These are phyloP conservation scores for Chromoteleia sp. DNA, from an alignment of 2,888 invertebrate genomes.

Conservation along the genomic window DNA sequence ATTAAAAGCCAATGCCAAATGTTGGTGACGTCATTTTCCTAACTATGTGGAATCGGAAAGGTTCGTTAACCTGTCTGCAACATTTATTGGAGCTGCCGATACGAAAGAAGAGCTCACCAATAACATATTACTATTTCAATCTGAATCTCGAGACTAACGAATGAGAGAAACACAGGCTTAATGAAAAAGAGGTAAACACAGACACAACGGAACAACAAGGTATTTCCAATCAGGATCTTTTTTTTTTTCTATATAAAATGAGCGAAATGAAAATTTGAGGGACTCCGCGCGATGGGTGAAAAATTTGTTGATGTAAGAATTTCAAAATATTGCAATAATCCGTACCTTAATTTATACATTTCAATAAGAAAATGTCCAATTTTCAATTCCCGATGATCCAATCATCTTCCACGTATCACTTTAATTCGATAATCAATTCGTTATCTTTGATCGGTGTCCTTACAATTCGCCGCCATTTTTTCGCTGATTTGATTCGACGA, in stretches of 20 bases:
- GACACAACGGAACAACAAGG: constrained; percentile 56
- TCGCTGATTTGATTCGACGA: no score
- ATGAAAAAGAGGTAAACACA: constrained; percentile 62
- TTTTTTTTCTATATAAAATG: constrained; percentile 28
- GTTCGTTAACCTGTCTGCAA: constrained; percentile 84
- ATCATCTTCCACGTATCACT: no score
- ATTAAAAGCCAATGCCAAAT: constrained; percentile 82
- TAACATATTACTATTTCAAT: constrained; percentile 83
- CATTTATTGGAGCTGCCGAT: constrained; percentile 81
- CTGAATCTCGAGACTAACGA: constrained; percentile 73
- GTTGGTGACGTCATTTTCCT: constrained; percentile 78
- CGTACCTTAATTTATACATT: no score
- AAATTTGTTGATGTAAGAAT: constrained; percentile 3
- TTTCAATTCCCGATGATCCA: no score
- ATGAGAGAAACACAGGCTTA: constrained; percentile 52
- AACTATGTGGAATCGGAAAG: constrained; percentile 71
- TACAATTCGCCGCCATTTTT: no score
- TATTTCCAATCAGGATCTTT: constrained; percentile 42
- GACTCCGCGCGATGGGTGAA: neutral
- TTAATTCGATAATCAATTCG: no score
- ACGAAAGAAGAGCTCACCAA: constrained; percentile 80
- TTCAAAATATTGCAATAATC: neutral
- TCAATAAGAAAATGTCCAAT: no score
- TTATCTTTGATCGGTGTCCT: no score
- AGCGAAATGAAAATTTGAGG: constrained; percentile 59